phyloP scores from a whole-genome alignment of 2,797 vertebrate genomes.

The Ptychobarbus kaznakovi region DNA sequence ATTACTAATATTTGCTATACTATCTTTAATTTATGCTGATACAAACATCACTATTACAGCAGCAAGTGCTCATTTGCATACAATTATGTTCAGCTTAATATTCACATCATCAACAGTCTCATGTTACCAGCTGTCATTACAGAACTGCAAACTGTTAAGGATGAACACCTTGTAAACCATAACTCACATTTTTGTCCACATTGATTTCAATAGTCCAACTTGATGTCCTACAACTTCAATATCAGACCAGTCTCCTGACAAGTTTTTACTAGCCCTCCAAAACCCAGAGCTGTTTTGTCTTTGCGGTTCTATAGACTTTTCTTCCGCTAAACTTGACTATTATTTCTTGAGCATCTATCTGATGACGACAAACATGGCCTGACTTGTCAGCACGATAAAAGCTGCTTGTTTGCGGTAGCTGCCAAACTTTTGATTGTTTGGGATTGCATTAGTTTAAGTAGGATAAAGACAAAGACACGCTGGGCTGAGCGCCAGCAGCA shows the following conservation, averaged over 20 bases:
- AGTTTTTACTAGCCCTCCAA: slow-evolving; percentile 4
- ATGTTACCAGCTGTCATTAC: not conserved
- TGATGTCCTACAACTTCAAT: not conserved
- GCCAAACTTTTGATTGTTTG: slow-evolving; percentile 63
- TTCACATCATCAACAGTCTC: not conserved
- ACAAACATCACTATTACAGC: not conserved
- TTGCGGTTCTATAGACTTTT: not conserved
- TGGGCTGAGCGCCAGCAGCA: slow-evolving; percentile 49
- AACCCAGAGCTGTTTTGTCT: slow-evolving; percentile 18
- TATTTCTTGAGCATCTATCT: slow-evolving; percentile 49
- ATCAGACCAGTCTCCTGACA: not conserved
- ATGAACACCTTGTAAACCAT: not conserved
- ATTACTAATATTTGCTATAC: not conserved
- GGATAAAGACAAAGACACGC: slow-evolving; percentile 37
- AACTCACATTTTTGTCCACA: not conserved
- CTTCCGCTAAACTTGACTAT: slow-evolving; percentile 55
- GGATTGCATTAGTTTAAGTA: slow-evolving; percentile 61
- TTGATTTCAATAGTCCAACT: not conserved
- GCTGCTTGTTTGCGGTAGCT: slow-evolving; percentile 35
- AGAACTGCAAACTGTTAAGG: not conserved
- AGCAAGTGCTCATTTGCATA: not conserved
- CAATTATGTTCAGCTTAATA: not conserved
- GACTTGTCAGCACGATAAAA: slow-evolving; percentile 60
- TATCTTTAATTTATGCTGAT: not conserved
- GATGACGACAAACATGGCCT: slow-evolving; percentile 50